Base-by-base conservation (phyloP, 2,888 invertebrate genomes). In the Polymixis lichenea region DNA sequence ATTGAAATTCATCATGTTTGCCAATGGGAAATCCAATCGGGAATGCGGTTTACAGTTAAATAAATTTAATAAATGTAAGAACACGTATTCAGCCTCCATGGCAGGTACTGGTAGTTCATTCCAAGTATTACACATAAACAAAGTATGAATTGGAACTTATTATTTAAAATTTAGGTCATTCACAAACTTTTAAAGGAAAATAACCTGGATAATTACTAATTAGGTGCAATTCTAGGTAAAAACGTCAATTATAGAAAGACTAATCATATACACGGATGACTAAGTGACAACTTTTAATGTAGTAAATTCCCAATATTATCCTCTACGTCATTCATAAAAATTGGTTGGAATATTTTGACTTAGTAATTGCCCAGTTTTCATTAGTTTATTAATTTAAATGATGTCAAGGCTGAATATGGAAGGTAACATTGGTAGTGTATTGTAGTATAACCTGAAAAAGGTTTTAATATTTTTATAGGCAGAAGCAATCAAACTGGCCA, bases 391-490 rank as follows among this genome's bases (percentile, higher is more conserved):
- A 72, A 66, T 72, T 55, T 49, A 53, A 72, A 81, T 56, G 6
- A 69, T 86, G 86, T 72, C 86, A 83, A 83, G 86, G 86, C n/a
- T 78, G 17, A 43, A 19, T 17, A 70, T 1, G 5, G 38, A 32
- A 22, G 15, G 28, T 43, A 53, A 64, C 66, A 58, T 32, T 32
- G 58, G n/a, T 46, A 56, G 19, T 38, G 28, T n/a, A 60, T 58
- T 58, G 77, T 17, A 4, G 6, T 75, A 62, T 55, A 62, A 62
- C 25, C 8, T 0, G 1, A 60, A 76, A 75, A 25, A 32, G 25
- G 49, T 60, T 62, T 64, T 56, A 51, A n/a, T 75, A 75, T 15
- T 32, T 61, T 81, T 58, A 25, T 25, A 22, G 17, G 25, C 17
- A n/a, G n/a, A 15, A 28, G 28, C 13, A 51, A 75, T 75, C 3